Evolutionary conservation across 2,888 invertebrate genomes (phyloP).

Genomic region (Merodon equestris): DNA sequence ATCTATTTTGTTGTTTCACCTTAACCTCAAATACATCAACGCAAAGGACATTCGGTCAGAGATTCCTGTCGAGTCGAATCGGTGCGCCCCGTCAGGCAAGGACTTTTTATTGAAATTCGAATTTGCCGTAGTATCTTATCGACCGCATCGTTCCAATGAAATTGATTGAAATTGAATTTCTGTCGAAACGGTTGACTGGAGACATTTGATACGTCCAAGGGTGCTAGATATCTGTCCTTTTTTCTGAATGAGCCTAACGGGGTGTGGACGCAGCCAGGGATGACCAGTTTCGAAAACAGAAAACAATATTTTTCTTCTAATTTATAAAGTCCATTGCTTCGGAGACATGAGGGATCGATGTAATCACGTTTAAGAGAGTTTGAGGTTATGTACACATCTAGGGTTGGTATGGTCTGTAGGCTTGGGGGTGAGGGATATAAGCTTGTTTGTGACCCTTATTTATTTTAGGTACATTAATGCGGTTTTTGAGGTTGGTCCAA

Average conservation of each 20-base stretch:
- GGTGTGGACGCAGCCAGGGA: background rate
- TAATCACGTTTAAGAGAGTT: constrained; percentile 37
- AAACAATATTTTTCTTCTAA: constrained; percentile 20
- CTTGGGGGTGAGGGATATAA: background rate
- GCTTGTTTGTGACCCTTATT: constrained; percentile 23
- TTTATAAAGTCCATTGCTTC: constrained; percentile 41
- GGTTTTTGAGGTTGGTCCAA: no score
- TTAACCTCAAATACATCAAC: constrained; percentile 63
- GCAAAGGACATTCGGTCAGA: constrained; percentile 34
- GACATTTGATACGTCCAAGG: constrained; percentile 61
- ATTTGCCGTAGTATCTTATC: constrained; percentile 63
- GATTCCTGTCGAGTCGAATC: background rate
- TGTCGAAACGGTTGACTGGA: constrained; percentile 61
- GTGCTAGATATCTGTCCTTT: constrained; percentile 29
- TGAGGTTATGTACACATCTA: background rate
- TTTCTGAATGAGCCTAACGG: constrained; percentile 10
- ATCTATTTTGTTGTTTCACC: constrained; percentile 61
- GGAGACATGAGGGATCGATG: constrained; percentile 48
- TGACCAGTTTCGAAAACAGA: constrained; percentile 4
- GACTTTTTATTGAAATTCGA: constrained; percentile 60
- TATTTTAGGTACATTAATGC: constrained; percentile 16
- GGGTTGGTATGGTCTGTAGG: background rate
- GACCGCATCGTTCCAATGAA: constrained; percentile 66
- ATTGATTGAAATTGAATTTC: constrained; percentile 69
- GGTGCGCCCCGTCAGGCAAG: constrained; percentile 20